phyloP scores from a whole-genome alignment of 2,797 vertebrate species.

The Lateolabrax maculatus region DNA sequence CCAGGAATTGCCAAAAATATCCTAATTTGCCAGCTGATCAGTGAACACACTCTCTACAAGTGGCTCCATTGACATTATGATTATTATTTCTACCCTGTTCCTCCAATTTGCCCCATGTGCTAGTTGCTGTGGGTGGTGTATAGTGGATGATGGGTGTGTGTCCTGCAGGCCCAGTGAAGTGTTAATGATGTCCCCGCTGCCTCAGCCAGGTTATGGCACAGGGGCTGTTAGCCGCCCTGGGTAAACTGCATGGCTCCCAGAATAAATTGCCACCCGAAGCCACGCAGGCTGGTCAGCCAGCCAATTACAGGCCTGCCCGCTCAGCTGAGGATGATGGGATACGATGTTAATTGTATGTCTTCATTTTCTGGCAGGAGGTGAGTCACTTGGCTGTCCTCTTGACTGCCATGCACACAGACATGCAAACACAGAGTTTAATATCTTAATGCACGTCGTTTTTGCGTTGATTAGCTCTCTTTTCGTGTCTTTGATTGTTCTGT shows the following conservation, averaged over 20 bases:
- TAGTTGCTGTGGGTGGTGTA: constrained; percentile 70
- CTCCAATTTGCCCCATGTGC: constrained; percentile 67
- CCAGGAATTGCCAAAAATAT: constrained; percentile 20
- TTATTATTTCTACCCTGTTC: constrained; percentile 71
- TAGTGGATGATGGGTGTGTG: constrained; percentile 75
- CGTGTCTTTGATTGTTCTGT: constrained; percentile 6
- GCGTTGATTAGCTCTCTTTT: constrained; percentile 17
- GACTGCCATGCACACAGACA: constrained; percentile 54
- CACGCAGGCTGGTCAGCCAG: constrained; percentile 84
- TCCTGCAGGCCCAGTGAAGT: constrained; percentile 83
- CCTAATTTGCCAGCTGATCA: constrained; percentile 56
- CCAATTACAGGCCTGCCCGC: constrained; percentile 84
- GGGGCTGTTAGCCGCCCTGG: constrained; percentile 82
- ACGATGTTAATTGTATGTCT: constrained; percentile 85
- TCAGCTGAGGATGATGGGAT: constrained; percentile 86
- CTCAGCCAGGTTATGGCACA: constrained; percentile 84
- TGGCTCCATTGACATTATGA: constrained; percentile 63
- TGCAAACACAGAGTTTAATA: constrained; percentile 29
- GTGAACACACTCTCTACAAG: constrained; percentile 58
- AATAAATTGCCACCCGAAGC: constrained; percentile 86
- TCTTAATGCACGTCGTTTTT: constrained; percentile 40
- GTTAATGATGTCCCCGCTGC: constrained; percentile 85
- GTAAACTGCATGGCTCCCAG: constrained; percentile 81
- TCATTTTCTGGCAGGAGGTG: constrained; percentile 84
- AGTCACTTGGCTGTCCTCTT: constrained; percentile 80